Conservation (phyloP, 2,888 invertebrate genomes). For the Agriopis aurantiaria region DNA sequence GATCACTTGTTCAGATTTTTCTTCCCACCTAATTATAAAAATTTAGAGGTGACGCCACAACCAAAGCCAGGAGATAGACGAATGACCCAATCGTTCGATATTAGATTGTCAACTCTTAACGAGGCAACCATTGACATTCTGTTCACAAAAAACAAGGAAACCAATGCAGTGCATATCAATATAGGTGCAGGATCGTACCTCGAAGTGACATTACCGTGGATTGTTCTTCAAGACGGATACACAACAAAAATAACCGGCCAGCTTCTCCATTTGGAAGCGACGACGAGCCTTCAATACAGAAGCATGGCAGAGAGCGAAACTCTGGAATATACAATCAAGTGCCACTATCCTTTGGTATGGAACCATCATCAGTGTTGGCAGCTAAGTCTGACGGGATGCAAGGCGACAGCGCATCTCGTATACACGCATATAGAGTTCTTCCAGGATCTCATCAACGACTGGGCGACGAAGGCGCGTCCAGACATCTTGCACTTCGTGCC, state of each 20-base stretch:
- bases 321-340: constrained; percentile 94
- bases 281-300: constrained; percentile 97
- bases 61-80: constrained; percentile 95
- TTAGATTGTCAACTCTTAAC: constrained; percentile 95
- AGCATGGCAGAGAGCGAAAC: constrained; percentile 98
- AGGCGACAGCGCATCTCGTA: constrained; percentile 96
- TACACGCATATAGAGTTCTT: constrained; percentile 99
- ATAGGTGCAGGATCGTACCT: constrained; percentile 98
- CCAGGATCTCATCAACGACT: constrained; percentile 98
- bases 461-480: constrained; percentile 97
- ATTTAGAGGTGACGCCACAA: constrained; percentile 91
- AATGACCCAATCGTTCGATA: constrained; percentile 96
- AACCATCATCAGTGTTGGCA: constrained; percentile 99
- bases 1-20: constrained; percentile 98
- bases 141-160: constrained; percentile 97
- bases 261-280: constrained; percentile 96
- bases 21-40: constrained; percentile 95
- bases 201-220: constrained; percentile 98
- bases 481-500: constrained; percentile 98
- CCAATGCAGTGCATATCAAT: constrained; percentile 98
- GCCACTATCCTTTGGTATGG: constrained; percentile 97
- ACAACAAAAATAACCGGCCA: constrained; percentile 97
- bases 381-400: constrained; percentile 96
- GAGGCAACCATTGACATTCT: constrained; percentile 98
- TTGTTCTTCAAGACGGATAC: constrained; percentile 94